Percentiles rank a stretch among this genome's conserved stretches.
phyloP scores from a whole-genome alignment of 1,140 invertebrate genomes.

The Rhagoletis pomonella region DNA sequence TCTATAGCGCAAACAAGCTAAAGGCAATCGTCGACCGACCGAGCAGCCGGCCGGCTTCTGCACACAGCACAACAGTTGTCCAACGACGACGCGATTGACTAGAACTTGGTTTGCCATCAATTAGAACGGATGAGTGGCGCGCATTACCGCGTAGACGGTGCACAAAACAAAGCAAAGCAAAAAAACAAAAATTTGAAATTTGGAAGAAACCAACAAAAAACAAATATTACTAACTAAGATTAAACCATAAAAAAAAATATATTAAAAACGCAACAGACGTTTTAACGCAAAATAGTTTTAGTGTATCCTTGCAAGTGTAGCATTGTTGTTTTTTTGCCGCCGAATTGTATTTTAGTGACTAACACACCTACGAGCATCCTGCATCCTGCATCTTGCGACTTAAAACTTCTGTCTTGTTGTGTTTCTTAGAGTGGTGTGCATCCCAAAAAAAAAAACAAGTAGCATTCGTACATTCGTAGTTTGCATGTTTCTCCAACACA shows the following conservation, averaged over 20 bases:
- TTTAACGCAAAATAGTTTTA: slow-evolving; percentile 14
- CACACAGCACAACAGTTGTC: slow-evolving; percentile 58
- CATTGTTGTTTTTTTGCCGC: not conserved
- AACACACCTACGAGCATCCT: not conserved
- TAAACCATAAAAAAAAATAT: not conserved
- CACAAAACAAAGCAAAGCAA: slow-evolving; percentile 18
- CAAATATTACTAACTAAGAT: not conserved
- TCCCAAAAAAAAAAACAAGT: not conserved
- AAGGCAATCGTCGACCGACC: slow-evolving; percentile 3
- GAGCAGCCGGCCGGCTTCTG: slow-evolving; percentile 38
- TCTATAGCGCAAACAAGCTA: not conserved
- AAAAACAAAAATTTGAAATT: slow-evolving; percentile 2
- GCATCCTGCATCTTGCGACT: not conserved
- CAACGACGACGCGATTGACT: slow-evolving; percentile 53
- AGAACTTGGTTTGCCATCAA: slow-evolving; percentile 47
- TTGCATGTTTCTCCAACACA: slow-evolving; percentile 39
- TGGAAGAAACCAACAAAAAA: not conserved
- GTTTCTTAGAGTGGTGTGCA: not conserved
- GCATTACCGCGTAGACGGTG: slow-evolving; percentile 6
- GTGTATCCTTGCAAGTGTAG: not conserved
- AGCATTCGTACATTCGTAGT: not conserved
- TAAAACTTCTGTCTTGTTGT: not conserved
- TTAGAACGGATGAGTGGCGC: slow-evolving; percentile 54
- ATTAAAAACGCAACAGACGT: not conserved
- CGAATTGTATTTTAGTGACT: not conserved